Evolutionary conservation across 35 echinoderm and acorn worm species (phyloP).

Genomic region (Stichopus chloronotus): DNA sequence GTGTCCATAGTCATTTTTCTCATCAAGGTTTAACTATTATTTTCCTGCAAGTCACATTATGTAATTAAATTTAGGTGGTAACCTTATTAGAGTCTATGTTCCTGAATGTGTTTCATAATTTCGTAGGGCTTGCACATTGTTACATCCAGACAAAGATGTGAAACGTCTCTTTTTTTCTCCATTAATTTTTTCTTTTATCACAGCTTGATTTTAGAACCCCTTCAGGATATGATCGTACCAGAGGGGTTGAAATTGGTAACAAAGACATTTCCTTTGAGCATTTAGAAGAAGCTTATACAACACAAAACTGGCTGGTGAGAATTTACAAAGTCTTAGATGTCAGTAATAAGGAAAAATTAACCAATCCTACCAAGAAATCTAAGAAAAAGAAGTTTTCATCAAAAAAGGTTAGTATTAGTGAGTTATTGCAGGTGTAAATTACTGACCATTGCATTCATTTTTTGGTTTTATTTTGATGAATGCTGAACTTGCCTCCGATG

Average conservation of each 20-base stretch:
- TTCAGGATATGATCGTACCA: conserved; percentile 93
- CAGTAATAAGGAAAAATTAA: conserved; percentile 63
- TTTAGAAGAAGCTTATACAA: conserved; percentile 92
- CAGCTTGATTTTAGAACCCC: conserved; percentile 94
- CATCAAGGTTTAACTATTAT: too few species aligned
- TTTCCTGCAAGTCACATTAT: too few species aligned
- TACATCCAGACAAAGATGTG: not conserved
- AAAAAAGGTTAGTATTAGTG: conserved; percentile 70
- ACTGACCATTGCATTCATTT: not conserved
- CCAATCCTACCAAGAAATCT: conserved; percentile 54
- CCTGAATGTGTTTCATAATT: too few species aligned
- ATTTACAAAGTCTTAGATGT: conserved; percentile 87
- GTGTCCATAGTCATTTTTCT: too few species aligned
- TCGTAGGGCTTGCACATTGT: too few species aligned
- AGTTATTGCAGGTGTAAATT: too few species aligned
- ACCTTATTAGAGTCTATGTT: too few species aligned
- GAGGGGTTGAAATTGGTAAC: conserved; percentile 94
- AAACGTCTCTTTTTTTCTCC: not conserved
- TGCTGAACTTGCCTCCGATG: too few species aligned
- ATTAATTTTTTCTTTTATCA: not conserved
- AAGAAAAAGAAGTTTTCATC: conserved; percentile 66
- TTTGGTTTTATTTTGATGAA: not conserved
- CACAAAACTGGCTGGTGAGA: conserved; percentile 93
- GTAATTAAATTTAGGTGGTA: too few species aligned
- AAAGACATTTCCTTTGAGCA: conserved; percentile 94